Percentiles rank a stretch among this genome's conserved stretches.
Evolutionary conservation across 1,140 invertebrate species (phyloP).

Genomic region (Oppia nitens): DNA sequence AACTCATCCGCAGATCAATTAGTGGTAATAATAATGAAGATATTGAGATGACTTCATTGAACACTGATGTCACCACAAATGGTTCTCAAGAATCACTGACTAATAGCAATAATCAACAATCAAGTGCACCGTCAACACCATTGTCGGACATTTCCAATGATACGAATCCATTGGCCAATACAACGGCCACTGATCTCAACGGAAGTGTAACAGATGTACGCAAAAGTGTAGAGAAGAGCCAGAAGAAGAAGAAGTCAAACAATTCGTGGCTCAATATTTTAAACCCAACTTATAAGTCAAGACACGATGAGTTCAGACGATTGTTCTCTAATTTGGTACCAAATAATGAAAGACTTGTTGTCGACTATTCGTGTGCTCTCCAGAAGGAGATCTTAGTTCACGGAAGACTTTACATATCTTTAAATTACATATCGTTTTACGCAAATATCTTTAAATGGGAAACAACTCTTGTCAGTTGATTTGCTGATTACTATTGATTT

Average conservation of each 20-base stretch:
- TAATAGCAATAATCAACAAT: not conserved
- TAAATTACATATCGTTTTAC: conserved; percentile 85
- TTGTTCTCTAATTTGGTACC: conserved; percentile 3
- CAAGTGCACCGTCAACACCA: not conserved
- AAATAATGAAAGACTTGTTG: conserved; percentile 24
- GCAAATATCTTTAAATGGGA: conserved; percentile 85
- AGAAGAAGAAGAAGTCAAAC: not conserved
- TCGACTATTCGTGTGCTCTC: conserved; percentile 79
- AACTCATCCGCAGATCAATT: not conserved
- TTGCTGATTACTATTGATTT: not conserved
- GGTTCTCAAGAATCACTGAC: not conserved
- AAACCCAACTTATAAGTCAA: not conserved
- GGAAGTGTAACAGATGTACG: too few species aligned
- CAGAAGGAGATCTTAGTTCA: conserved; percentile 79
- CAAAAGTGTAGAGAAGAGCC: too few species aligned
- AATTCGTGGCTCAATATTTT: conserved; percentile 1
- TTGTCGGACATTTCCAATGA: not conserved
- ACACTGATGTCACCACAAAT: not conserved
- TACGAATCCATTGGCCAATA: too few species aligned
- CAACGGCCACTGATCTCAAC: too few species aligned
- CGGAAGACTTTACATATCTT: conserved; percentile 77
- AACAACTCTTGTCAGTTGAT: conserved; percentile 44
- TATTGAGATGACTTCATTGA: not conserved
- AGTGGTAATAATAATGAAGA: not conserved
- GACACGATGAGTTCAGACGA: conserved; percentile 9